Conservation (phyloP, 2,888 invertebrate species). For the Epicampocera succincta region DNA sequence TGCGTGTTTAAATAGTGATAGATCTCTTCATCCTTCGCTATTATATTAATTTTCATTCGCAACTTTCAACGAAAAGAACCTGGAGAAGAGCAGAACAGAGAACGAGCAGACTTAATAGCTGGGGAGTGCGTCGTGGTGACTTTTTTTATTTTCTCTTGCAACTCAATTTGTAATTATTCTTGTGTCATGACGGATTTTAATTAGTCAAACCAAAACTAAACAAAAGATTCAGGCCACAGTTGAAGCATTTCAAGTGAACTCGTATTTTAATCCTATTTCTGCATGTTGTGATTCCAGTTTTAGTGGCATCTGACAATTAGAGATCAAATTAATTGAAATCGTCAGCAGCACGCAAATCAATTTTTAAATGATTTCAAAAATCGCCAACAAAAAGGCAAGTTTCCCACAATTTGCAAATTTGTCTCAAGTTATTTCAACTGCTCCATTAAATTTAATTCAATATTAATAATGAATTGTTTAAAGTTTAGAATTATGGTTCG, state of each 20-base stretch:
- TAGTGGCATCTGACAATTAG: background rate
- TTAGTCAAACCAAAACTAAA: conserved; percentile 45
- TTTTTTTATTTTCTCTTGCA: conserved; percentile 1
- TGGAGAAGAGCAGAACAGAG: no score
- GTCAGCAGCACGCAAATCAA: conserved; percentile 15
- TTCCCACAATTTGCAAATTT: background rate
- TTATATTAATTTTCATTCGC: conserved; percentile 22
- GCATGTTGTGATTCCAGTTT: conserved; percentile 19
- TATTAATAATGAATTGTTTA: no score
- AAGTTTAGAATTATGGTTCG: no score
- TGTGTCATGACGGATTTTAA: conserved; percentile 53
- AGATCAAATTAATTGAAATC: conserved; percentile 54
- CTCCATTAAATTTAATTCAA: no score
- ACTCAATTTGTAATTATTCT: conserved; percentile 43
- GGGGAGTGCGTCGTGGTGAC: background rate
- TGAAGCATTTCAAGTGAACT: conserved; percentile 56
- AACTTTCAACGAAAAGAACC: background rate
- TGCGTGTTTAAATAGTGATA: background rate
- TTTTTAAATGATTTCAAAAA: background rate
- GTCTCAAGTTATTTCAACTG: background rate
- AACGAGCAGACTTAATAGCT: background rate
- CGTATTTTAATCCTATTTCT: conserved; percentile 27
- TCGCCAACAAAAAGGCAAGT: background rate
- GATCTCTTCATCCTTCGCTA: background rate
- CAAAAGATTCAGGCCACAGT: conserved; percentile 63